Percentiles rank a stretch among this genome's conserved stretches.
Conservation (phyloP, 2,797 vertebrate genomes). For the Schizopygopsis malacanthus region DNA sequence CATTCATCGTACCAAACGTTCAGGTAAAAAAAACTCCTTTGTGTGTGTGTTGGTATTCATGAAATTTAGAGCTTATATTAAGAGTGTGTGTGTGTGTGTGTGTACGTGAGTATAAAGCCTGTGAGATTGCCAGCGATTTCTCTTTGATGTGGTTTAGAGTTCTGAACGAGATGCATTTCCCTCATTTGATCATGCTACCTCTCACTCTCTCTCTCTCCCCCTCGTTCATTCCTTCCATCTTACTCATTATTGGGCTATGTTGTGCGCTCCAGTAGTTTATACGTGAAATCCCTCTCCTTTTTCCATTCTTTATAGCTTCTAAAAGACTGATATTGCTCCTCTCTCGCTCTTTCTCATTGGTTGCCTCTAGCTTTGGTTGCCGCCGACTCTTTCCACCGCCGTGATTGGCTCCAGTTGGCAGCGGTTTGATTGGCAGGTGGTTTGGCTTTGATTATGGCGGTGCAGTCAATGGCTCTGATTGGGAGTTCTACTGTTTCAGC, state of each 20-base stretch:
- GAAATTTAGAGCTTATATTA: conserved; percentile 20
- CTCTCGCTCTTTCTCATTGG: conserved; percentile 6
- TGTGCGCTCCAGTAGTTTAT: conserved; percentile 39
- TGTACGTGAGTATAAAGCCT: conserved; percentile 37
- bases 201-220: conserved; percentile 24
- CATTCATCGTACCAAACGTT: conserved; percentile 80
- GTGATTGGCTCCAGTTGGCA: conserved; percentile 57
- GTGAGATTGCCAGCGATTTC: conserved; percentile 44
- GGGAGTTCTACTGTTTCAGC: conserved; percentile 53
- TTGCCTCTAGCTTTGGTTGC: conserved; percentile 44
- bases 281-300: conserved; percentile 28
- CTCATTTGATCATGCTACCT: conserved; percentile 50
- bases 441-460: conserved; percentile 47
- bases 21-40: conserved; percentile 47
- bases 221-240: conserved; percentile 47
- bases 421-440: conserved; percentile 55
- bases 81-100: conserved; percentile 29
- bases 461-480: conserved; percentile 49
- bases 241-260: conserved; percentile 46
- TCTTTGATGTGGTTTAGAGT: conserved; percentile 61
- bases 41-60: conserved; percentile 27
- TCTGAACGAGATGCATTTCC: conserved; percentile 51
- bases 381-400: conserved; percentile 45
- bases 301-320: conserved; percentile 37
- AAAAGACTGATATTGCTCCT: conserved; percentile 11